Evolutionary conservation across 30 jellyfish, hydroid and myxozoan genomes (phyloP).

Genomic region (Aurelia coerulea): DNA sequence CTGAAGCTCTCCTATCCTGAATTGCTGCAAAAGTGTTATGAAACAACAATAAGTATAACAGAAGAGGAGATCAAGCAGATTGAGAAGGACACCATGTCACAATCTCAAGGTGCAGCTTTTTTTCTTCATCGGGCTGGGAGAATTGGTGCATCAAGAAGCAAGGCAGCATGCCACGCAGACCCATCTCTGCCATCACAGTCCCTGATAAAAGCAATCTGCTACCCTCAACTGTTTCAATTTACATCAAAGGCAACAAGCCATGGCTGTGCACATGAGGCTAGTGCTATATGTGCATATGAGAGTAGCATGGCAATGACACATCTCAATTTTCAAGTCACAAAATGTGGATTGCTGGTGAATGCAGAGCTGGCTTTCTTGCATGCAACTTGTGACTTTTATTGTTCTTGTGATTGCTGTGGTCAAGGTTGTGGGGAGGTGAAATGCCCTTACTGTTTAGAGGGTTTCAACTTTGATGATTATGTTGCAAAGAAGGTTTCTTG

Average conservation of each 20-base stretch:
- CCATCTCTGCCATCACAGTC: constrained; percentile 72
- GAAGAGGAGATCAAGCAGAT: constrained; percentile 43
- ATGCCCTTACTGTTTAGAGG: constrained; percentile 68
- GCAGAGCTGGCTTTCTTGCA: constrained; percentile 33
- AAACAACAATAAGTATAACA: constrained; percentile 16
- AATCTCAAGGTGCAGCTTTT: constrained; percentile 40
- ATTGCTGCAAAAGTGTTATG: constrained; percentile 35
- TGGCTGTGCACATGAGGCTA: constrained; percentile 55
- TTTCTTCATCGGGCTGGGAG: constrained; percentile 51
- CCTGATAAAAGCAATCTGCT: constrained; percentile 53
- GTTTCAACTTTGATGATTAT: constrained; percentile 25
- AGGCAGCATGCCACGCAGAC: constrained; percentile 58
- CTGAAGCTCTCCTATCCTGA: constrained; percentile 24
- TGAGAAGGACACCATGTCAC: constrained; percentile 58
- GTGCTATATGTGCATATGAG: constrained; percentile 52
- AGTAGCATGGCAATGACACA: constrained; percentile 43
- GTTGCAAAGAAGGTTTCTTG: constrained; percentile 38
- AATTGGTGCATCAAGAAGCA: constrained; percentile 56
- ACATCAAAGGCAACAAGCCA: constrained; percentile 32
- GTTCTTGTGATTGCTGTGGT: constrained; percentile 53
- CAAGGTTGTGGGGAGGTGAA: constrained; percentile 54
- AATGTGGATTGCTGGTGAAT: constrained; percentile 45
- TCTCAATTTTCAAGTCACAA: constrained; percentile 21
- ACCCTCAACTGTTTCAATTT: constrained; percentile 49
- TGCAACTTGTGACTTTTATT: constrained; percentile 45